These are phyloP conservation scores for Aulostomus chinensis DNA, from an alignment of 2,797 vertebrate species.

Conservation along the genomic window DNA sequence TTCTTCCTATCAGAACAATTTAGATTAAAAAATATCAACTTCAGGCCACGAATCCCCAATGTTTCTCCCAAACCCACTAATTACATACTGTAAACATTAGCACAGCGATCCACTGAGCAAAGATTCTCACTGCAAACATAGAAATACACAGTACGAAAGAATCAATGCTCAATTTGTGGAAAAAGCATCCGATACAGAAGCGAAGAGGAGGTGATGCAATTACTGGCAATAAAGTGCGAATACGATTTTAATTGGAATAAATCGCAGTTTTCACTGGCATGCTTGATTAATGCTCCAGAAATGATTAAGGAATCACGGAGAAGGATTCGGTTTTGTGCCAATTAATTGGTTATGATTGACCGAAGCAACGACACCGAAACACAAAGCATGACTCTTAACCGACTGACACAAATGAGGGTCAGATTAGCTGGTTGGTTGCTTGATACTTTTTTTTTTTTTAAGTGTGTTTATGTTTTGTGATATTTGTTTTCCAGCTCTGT, in stretches of 20 bases:
- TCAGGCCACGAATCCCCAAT: too few species aligned
- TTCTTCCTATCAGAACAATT: background rate
- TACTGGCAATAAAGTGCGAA: constrained; percentile 33
- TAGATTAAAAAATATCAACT: background rate
- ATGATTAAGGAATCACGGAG: constrained; percentile 43
- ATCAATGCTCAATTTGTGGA: constrained; percentile 15
- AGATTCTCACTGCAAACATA: constrained; percentile 22
- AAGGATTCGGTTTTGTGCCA: constrained; percentile 35
- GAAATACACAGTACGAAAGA: constrained; percentile 13
- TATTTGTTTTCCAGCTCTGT: too few species aligned
- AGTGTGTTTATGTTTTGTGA: background rate
- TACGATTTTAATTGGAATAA: constrained; percentile 34
- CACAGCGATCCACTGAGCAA: constrained; percentile 1
- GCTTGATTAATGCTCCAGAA: constrained; percentile 36
- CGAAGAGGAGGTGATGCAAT: constrained; percentile 36
- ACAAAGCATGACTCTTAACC: constrained; percentile 54
- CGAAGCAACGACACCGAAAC: constrained; percentile 44
- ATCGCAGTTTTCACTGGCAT: constrained; percentile 34
- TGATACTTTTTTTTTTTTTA: background rate
- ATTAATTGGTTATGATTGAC: constrained; percentile 43
- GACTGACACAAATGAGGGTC: constrained; percentile 1
- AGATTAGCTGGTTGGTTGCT: constrained; percentile 4
- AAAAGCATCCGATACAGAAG: constrained; percentile 7
- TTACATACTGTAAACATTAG: too few species aligned
- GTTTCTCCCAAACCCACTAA: too few species aligned